These are phyloP conservation scores for Aphodius granarius DNA, from an alignment of 2,888 invertebrate species.

Conservation along the genomic window DNA sequence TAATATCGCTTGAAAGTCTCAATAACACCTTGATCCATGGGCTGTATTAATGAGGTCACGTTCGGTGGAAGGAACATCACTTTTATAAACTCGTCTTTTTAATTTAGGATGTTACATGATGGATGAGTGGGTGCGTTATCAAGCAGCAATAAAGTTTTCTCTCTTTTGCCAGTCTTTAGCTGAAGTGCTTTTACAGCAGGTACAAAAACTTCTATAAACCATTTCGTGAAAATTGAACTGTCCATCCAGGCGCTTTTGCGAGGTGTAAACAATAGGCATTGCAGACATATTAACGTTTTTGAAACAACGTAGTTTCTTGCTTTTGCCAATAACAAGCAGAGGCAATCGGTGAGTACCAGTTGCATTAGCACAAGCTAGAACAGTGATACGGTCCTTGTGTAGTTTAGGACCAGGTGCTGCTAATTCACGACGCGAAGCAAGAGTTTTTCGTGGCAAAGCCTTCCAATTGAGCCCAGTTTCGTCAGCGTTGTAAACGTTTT, in stretches of 20 bases:
- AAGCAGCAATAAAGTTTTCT: slow-evolving; percentile 13
- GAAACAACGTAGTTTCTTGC: slow-evolving; percentile 38
- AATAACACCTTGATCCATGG: slow-evolving; percentile 38
- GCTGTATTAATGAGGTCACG: slow-evolving; percentile 36
- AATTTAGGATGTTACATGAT: slow-evolving; percentile 17
- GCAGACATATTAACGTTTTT: slow-evolving; percentile 33
- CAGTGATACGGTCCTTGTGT: slow-evolving; percentile 37
- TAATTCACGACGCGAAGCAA: slow-evolving; percentile 29
- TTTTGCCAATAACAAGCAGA: slow-evolving; percentile 39
- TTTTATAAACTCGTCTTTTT: slow-evolving; percentile 5
- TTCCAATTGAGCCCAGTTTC: slow-evolving; percentile 37
- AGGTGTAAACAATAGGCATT: slow-evolving; percentile 27
- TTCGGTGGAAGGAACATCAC: slow-evolving; percentile 21
- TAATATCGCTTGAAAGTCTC: slow-evolving; percentile 34
- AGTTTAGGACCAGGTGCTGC: slow-evolving; percentile 34
- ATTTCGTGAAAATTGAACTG: slow-evolving; percentile 32
- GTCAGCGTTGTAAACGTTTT: slow-evolving; percentile 36
- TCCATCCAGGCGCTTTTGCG: slow-evolving; percentile 39
- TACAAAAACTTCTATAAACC: slow-evolving; percentile 36
- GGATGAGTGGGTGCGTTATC: slow-evolving; percentile 21
- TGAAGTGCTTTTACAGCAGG: slow-evolving; percentile 25
- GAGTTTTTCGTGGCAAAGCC: slow-evolving; percentile 31
- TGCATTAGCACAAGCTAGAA: slow-evolving; percentile 40
- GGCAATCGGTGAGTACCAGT: slow-evolving; percentile 37
- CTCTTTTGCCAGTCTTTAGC: slow-evolving; percentile 5